phyloP scores from a whole-genome alignment of 2,113 vertebrate species.

The Ranitomeya variabilis region DNA sequence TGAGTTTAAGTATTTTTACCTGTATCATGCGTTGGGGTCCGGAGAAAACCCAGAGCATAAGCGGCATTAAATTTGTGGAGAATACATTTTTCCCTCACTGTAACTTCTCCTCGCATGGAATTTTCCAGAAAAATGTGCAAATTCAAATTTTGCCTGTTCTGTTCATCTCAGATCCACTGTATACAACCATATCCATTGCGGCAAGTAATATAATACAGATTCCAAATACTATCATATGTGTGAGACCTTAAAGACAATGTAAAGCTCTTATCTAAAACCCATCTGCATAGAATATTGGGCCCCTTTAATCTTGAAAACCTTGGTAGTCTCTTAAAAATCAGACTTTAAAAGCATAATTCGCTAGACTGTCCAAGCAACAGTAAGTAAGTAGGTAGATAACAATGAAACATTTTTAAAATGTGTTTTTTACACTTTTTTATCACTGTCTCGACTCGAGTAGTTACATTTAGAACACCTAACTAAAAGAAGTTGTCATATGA shows the following conservation, averaged over 20 bases:
- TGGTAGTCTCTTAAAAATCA: not conserved
- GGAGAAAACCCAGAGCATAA: too few relatives aligned
- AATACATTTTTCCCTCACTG: too few relatives aligned
- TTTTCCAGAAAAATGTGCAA: too few relatives aligned
- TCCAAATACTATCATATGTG: not conserved
- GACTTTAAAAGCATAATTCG: not conserved
- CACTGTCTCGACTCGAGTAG: not conserved
- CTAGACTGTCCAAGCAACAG: not conserved
- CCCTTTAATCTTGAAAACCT: not conserved
- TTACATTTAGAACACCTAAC: not conserved
- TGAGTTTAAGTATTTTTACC: too few relatives aligned
- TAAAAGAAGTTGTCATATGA: constrained; percentile 15
- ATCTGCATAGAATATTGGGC: not conserved
- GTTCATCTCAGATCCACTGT: too few relatives aligned
- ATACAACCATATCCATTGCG: too few relatives aligned
- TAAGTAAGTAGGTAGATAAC: not conserved
- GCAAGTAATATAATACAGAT: not conserved
- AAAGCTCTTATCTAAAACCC: not conserved
- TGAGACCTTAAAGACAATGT: not conserved
- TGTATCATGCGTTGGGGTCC: too few relatives aligned
- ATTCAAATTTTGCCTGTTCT: too few relatives aligned
- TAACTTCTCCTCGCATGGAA: too few relatives aligned
- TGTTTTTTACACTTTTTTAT: not conserved
- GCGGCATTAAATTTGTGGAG: too few relatives aligned
- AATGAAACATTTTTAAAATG: not conserved